Conservation (phyloP, 2,888 invertebrate genomes). For the Erebia epiphron region DNA sequence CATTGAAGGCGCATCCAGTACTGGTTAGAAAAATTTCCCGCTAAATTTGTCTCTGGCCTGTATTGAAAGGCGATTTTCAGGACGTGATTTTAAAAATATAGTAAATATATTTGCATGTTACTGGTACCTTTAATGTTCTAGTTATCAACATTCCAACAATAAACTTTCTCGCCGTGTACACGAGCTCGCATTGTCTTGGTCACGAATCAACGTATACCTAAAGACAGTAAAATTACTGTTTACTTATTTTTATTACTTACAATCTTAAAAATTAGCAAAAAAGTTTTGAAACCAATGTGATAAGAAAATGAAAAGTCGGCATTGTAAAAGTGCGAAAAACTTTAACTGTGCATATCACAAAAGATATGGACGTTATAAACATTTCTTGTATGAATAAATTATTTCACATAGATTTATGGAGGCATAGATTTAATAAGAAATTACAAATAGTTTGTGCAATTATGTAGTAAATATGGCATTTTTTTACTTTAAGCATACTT, state of each 20-base stretch:
- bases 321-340: background rate
- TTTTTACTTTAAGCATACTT: conserved; percentile 53
- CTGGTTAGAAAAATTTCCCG: no score
- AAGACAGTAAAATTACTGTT: background rate
- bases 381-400: conserved; percentile 7
- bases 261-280: background rate
- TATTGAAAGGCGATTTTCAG: background rate
- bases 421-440: conserved; percentile 32
- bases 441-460: conserved; percentile 57
- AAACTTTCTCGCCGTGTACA: no score
- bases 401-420: conserved; percentile 14
- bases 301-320: background rate
- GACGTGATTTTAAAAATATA: background rate
- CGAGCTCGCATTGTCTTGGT: background rate
- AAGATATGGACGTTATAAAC: conserved; percentile 23
- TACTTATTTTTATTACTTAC: background rate
- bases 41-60: no score
- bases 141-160: background rate
- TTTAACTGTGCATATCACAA: conserved; percentile 22
- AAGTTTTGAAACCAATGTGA: background rate
- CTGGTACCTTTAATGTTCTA: background rate
- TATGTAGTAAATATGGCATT: conserved; percentile 59
- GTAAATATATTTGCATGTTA: background rate
- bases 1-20: no score
- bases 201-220: background rate